Evolutionary conservation across 2,113 vertebrate genomes (phyloP), one percentile per base, ranked within the genome.

Genomic region (Oxyura jamaicensis): DNA sequence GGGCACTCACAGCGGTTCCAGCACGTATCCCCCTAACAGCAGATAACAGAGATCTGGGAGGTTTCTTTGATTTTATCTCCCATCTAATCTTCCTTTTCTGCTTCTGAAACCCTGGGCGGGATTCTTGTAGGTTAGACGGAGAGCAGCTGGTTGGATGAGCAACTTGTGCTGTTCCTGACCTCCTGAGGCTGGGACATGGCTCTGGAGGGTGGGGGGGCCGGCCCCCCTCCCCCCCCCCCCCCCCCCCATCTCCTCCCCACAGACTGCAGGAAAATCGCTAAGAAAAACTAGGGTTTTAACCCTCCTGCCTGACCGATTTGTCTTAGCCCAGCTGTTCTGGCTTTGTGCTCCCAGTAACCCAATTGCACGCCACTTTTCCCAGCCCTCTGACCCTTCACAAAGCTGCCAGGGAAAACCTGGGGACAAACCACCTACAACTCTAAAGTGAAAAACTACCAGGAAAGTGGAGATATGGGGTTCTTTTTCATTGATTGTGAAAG

Each of bases 111-210:
- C 89, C 8, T 4, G 1, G 44, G 50, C 25, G 36, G 35, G 29
- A 66, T 66, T 44, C 66, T n/a, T 63, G 71, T 10, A 22, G 35
- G 31, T 65, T 65, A 33, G 44, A 66, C 83, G 56, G 4, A 66
- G 35, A 82, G 52, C 46, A 79, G 41, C 39, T 0, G 0, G 22
- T 17, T 0, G 1, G 46, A 35, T 1, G 1, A 88, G 53, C 41
- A 76, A 29, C 8, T 46, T 85, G 72, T 56, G 39, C 18, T 90
- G 20, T 19, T n/a, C 55, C 65, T 59, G 48, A 73, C 22, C 19
- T 90, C 13, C 52, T 56, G 21, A 17, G 23, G 25, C 56, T 23
- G 33, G 26, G 76, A 66, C 0, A 1, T 16, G 18, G 28, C 48
- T 69, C 55, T 46, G 25, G n/a, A 50, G 72, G 65, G n/a, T 33